These are phyloP conservation scores for Tipula confusa DNA, from an alignment of 2,888 invertebrate species.

Conservation along the genomic window DNA sequence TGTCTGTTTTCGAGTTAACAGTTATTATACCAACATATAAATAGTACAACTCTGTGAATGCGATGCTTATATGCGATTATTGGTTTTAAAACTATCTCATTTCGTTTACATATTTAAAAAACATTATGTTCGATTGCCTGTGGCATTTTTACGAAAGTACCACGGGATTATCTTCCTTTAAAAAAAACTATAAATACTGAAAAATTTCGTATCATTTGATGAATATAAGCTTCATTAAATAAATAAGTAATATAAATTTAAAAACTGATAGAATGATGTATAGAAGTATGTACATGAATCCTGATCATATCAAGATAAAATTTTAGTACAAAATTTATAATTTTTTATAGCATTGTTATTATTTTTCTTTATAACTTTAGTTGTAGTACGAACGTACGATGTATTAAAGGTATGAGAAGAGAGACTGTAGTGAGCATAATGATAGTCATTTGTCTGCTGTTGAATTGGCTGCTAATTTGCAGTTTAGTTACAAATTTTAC, in stretches of 20 bases:
- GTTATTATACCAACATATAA: no score
- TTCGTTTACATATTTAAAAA: not conserved
- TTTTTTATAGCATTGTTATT: constrained; percentile 5
- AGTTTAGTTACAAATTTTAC: constrained; percentile 62
- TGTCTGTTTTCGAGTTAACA: no score
- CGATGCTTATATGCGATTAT: no score
- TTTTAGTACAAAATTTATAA: not conserved
- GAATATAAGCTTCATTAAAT: not conserved
- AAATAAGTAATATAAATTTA: not conserved
- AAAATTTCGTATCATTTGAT: not conserved
- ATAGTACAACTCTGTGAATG: no score
- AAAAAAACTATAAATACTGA: not conserved
- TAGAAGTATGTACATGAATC: not conserved
- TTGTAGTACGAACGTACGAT: no score
- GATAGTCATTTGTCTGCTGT: constrained; percentile 55
- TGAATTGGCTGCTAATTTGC: constrained; percentile 61
- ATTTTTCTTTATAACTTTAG: not conserved
- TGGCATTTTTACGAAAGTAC: not conserved
- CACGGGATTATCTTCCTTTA: not conserved
- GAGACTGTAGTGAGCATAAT: constrained; percentile 44
- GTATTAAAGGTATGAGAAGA: not conserved
- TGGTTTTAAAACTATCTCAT: no score
- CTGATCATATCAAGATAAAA: not conserved
- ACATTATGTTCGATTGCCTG: not conserved
- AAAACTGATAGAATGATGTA: not conserved